A percentile compares a stretch with the other conserved stretches of the same genome.
Conservation (phyloP, 2,797 vertebrate species). For the Brachyrhaphis roseni region DNA sequence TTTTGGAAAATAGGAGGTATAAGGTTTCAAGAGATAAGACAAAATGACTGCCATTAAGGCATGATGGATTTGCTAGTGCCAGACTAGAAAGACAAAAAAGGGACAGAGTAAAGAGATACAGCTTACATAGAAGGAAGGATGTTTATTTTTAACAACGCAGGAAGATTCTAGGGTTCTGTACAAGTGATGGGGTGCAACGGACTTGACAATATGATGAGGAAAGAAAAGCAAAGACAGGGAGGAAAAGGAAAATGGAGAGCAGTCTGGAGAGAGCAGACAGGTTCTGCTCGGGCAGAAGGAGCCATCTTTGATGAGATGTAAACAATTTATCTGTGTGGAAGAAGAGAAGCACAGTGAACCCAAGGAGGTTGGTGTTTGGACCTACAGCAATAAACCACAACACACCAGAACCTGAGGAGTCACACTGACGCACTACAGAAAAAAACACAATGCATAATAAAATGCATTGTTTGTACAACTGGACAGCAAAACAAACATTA, state of each 20-base stretch:
- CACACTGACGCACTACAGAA: conserved; percentile 35
- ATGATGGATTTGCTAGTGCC: conserved; percentile 69
- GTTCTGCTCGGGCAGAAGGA: conserved; percentile 84
- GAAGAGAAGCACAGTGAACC: conserved; percentile 73
- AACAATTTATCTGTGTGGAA: conserved; percentile 95
- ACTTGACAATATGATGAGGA: conserved; percentile 65
- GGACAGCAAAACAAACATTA: conserved; percentile 4
- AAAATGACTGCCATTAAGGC: conserved; percentile 51
- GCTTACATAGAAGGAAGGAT: conserved; percentile 83
- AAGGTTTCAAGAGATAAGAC: conserved; percentile 43
- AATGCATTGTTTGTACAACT: conserved; percentile 19
- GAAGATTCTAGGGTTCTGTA: conserved; percentile 88
- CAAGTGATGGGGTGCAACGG: conserved; percentile 84
- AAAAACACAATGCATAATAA: conserved; percentile 45
- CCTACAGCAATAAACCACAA: conserved; percentile 34
- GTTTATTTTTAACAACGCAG: conserved; percentile 92
- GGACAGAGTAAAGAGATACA: conserved; percentile 77
- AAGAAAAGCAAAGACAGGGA: conserved; percentile 65
- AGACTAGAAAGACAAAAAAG: conserved; percentile 68
- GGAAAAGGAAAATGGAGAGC: conserved; percentile 71
- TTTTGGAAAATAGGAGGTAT: conserved; percentile 13
- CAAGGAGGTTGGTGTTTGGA: conserved; percentile 28
- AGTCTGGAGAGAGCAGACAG: conserved; percentile 86
- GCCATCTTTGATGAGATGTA: conserved; percentile 89
- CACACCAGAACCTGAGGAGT: conserved; percentile 35